Percentiles rank a stretch among this genome's conserved stretches.
phyloP scores from a whole-genome alignment of 2,797 vertebrate species.

The Rhynchonycteris naso region DNA sequence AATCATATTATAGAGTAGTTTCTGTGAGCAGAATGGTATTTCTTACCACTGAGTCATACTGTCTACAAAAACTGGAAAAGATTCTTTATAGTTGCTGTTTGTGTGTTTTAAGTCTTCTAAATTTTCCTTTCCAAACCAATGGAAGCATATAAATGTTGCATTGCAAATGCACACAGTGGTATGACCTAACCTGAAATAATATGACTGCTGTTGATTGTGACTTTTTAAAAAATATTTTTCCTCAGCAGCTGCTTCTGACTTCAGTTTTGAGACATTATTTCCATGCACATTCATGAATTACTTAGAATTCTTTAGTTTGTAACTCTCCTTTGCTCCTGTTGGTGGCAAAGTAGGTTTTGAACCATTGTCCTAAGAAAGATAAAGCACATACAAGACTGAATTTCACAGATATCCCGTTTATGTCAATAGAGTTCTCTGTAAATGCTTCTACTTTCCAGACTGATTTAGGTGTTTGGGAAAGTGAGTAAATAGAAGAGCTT shows the following conservation, averaged over 20 bases:
- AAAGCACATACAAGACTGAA: neutral
- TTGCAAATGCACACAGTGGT: conserved; percentile 15
- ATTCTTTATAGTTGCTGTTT: conserved; percentile 73
- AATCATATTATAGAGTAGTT: neutral
- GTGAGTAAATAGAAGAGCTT: neutral
- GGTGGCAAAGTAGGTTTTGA: conserved; percentile 7
- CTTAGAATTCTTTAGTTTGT: conserved; percentile 46
- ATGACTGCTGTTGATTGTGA: conserved; percentile 35
- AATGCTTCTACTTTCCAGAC: neutral
- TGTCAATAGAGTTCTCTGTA: neutral
- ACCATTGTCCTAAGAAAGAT: conserved; percentile 30
- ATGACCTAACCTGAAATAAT: conserved; percentile 58
- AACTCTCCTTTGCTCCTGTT: neutral
- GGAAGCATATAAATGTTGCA: neutral
- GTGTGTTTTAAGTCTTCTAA: conserved; percentile 68
- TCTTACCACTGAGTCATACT: conserved; percentile 61
- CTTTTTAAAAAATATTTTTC: neutral
- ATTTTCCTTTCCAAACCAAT: neutral
- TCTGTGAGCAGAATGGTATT: neutral
- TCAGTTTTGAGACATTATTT: conserved; percentile 59
- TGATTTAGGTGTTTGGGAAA: neutral
- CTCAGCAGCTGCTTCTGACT: conserved; percentile 43
- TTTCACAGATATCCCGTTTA: neutral
- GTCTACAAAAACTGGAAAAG: conserved; percentile 73
- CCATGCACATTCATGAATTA: conserved; percentile 62